A percentile compares a stretch with the other conserved stretches of the same genome.
Conservation (phyloP, 2,797 vertebrate genomes). For the Threskiornis aethiopicus region DNA sequence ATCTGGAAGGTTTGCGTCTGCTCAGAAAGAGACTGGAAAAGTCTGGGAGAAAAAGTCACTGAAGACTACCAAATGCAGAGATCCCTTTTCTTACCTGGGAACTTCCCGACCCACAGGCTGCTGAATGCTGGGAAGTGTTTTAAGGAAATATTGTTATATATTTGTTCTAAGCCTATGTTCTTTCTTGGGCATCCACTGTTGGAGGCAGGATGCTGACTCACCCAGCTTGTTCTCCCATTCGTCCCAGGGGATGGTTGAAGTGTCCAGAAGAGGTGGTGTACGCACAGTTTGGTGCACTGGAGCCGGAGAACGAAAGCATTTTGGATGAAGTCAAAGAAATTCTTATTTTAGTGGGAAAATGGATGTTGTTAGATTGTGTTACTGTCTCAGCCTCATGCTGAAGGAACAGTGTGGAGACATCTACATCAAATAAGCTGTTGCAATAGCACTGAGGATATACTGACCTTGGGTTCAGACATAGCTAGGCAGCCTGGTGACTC, state of each 20-base stretch:
- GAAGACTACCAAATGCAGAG: background rate
- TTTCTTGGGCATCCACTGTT: constrained; percentile 15
- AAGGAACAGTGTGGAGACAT: background rate
- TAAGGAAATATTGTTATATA: constrained; percentile 1
- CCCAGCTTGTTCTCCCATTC: background rate
- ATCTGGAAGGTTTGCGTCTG: background rate
- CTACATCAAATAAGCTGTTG: background rate
- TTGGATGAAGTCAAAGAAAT: background rate
- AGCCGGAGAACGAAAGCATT: background rate
- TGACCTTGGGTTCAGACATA: background rate
- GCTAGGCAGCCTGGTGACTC: background rate
- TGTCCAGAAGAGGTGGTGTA: background rate
- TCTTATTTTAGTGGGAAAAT: background rate
- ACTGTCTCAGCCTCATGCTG: background rate
- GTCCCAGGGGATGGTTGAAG: constrained; percentile 2
- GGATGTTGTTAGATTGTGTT: background rate
- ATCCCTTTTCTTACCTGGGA: constrained; percentile 26
- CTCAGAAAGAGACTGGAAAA: background rate
- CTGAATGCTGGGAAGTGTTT: constrained; percentile 41
- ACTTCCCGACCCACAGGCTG: background rate
- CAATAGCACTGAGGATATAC: background rate
- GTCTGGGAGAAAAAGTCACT: background rate
- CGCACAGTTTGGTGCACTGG: background rate
- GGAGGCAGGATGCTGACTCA: constrained; percentile 62
- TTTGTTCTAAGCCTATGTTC: background rate